A percentile compares a stretch with the other conserved stretches of the same genome.
Conservation (phyloP, 2,797 vertebrate genomes). For the Crocidura indochinensis region DNA sequence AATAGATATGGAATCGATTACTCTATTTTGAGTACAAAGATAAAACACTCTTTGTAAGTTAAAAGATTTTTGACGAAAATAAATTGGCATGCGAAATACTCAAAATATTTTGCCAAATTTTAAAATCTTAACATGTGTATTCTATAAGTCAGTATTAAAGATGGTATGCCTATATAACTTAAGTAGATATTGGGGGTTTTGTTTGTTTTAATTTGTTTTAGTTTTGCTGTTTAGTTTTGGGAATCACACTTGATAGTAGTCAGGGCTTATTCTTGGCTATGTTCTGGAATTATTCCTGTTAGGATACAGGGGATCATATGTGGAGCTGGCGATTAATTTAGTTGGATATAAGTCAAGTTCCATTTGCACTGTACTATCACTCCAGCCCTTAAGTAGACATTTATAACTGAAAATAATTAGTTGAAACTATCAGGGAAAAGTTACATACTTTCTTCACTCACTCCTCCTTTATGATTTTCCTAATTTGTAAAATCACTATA, state of each 20-base stretch:
- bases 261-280: too few species aligned
- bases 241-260: too few species aligned
- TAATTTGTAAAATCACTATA: constrained; percentile 26
- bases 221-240: too few species aligned
- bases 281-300: too few species aligned
- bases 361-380: too few species aligned
- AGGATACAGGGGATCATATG: too few species aligned
- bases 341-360: too few species aligned
- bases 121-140: constrained; percentile 9
- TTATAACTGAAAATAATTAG: constrained; percentile 12
- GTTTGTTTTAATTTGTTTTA: too few species aligned
- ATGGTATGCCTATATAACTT: not conserved
- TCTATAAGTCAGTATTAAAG: not conserved
- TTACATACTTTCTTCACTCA: not conserved
- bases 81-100: not conserved
- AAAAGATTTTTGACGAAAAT: not conserved
- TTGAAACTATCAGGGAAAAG: not conserved
- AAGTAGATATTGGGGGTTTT: not conserved
- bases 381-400: not conserved
- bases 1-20: not conserved
- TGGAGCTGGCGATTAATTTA: too few species aligned
- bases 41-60: not conserved
- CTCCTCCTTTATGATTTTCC: not conserved
- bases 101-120: constrained; percentile 19
- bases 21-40: not conserved